Evolutionary conservation across 1,140 invertebrate genomes (phyloP).

Genomic region (Drosophila nannoptera): DNA sequence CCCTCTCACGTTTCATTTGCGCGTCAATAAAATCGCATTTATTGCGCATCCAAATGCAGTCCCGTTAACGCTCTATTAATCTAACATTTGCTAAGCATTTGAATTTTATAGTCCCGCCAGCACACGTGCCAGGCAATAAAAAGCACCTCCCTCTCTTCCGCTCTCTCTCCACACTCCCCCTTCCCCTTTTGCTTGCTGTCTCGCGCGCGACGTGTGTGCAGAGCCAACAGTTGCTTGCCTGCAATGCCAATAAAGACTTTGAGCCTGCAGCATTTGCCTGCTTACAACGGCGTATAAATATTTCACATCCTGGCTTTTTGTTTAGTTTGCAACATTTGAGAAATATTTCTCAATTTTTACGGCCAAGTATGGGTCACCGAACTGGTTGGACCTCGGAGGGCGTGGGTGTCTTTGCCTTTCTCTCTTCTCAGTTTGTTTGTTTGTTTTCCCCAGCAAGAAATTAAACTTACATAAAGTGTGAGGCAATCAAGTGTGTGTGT

Average conservation of each 20-base stretch:
- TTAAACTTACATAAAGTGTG: constrained; percentile 45
- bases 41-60: constrained; percentile 8
- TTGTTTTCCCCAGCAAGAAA: constrained; percentile 32
- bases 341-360: constrained; percentile 16
- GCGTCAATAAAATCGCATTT: constrained; percentile 11
- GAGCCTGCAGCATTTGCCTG: constrained; percentile 33
- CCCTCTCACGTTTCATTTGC: background rate
- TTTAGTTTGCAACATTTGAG: constrained; percentile 27
- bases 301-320: constrained; percentile 24
- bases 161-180: too few species aligned
- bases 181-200: too few species aligned
- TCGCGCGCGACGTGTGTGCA: background rate
- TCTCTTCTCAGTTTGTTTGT: background rate
- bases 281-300: constrained; percentile 20
- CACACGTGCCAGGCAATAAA: constrained; percentile 21
- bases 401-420: background rate
- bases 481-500: constrained; percentile 1
- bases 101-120: constrained; percentile 16
- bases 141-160: background rate
- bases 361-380: constrained; percentile 4
- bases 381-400: background rate
- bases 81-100: constrained; percentile 17
- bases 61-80: constrained; percentile 5
- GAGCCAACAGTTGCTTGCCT: constrained; percentile 16
- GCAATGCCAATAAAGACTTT: constrained; percentile 36